Base-by-base conservation (phyloP, 2,797 vertebrate genomes). In the Lepilemur septentrionalis region DNA sequence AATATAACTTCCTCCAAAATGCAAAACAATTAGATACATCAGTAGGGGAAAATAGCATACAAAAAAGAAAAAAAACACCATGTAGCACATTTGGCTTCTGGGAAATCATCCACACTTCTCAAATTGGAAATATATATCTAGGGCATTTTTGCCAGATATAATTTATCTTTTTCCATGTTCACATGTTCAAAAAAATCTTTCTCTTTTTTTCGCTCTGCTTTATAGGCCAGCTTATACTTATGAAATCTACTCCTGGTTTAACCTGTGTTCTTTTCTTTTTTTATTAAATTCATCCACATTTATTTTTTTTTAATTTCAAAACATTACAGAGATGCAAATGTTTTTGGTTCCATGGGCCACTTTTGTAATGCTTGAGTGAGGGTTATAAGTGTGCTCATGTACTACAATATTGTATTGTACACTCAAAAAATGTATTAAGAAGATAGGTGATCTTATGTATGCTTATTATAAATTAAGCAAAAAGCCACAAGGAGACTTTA, bases 111-210 rank as follows among this genome's bases (percentile, higher is more conserved):
- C 32, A 96, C 50, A 88, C 30, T 55, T 70, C 93, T 89, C 28
- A 6, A 67, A 91, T 94, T 97, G 65, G 91, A 97, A 96, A 87
- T 79, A 75, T 17, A 65, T 59, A 88, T 83, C 88, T 63, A 67
- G 79, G 88, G 28, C 73, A 79, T 93, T 94, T 97, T 96, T 91
- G 48, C 79, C 57, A 96, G 75, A 89, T 93, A 88, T 70, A 75
- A 86, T 87, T 90, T 93, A 52, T 79, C 52, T 50, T 90, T 90
- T 30, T 80, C 48, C 55, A n/a, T 28, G 32, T 70, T 95, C 88
- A 70, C 7, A 32, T 43, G 50, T 70, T 95, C 25, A 72, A 89
- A 92, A 28, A 92, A 82, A 35, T 35, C 41, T 75, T 87, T 57
- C 43, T 30, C 7, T 65, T 59, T 79, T 57, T 50, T 23, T 0